phyloP scores from a whole-genome alignment of 2,797 vertebrate species.

The Pangasius sanitwongsei region DNA sequence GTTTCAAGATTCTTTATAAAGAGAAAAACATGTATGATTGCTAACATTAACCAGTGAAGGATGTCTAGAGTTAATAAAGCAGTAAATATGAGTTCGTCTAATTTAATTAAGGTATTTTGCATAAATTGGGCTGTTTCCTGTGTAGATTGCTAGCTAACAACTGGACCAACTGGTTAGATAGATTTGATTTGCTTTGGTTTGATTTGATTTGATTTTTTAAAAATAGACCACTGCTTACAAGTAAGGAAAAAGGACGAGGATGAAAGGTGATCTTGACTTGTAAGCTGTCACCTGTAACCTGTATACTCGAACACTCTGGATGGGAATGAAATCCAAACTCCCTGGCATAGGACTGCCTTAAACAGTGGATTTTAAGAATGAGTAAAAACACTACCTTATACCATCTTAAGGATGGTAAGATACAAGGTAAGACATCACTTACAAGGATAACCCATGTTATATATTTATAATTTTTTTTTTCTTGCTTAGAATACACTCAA shows the following conservation, averaged over 20 bases:
- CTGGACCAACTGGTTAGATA: neutral
- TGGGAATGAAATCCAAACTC: neutral
- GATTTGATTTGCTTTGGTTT: neutral
- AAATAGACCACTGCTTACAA: neutral
- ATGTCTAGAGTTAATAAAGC: neutral
- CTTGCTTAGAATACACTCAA: conserved; percentile 1
- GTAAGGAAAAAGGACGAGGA: neutral
- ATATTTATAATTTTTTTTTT: neutral
- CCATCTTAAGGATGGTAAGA: neutral
- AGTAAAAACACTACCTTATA: neutral
- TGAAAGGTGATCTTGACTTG: neutral
- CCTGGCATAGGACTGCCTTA: neutral
- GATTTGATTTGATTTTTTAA: neutral
- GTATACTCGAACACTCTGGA: neutral
- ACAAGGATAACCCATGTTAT: neutral
- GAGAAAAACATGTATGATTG: neutral
- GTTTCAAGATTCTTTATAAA: neutral
- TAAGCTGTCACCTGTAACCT: neutral
- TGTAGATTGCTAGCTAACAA: neutral
- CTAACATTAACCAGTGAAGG: neutral
- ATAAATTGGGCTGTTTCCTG: neutral
- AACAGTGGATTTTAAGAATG: neutral
- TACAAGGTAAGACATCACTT: neutral
- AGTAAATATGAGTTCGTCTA: neutral
- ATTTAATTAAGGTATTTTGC: neutral